phyloP scores from a whole-genome alignment of 2,888 invertebrate species.

The Atethmia centrago region DNA sequence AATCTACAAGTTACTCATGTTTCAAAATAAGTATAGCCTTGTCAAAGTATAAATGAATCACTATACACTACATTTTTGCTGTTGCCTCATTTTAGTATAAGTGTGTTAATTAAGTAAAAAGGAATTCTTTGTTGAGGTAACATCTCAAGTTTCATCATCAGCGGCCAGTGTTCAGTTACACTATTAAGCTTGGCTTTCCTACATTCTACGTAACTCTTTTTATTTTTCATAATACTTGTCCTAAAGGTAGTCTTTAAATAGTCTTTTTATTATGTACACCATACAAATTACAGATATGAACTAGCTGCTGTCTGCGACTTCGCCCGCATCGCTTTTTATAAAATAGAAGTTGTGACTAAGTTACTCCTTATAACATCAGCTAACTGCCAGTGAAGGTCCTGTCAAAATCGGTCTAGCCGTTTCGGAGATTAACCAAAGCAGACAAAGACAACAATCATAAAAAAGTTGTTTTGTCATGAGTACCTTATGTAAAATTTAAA shows the following conservation, averaged over 20 bases:
- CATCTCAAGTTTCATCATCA: conserved; percentile 32
- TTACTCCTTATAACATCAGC: too few relatives aligned
- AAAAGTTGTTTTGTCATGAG: too few relatives aligned
- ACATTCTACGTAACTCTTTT: background rate
- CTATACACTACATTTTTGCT: conserved; percentile 36
- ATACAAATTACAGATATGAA: background rate
- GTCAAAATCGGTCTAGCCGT: too few relatives aligned
- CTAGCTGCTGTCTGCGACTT: too few relatives aligned
- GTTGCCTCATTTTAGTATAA: conserved; percentile 54
- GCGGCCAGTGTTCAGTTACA: background rate
- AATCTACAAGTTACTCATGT: conserved; percentile 49
- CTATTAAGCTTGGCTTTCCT: background rate
- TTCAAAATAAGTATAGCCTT: conserved; percentile 59
- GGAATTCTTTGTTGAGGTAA: conserved; percentile 52
- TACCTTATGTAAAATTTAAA: too few relatives aligned
- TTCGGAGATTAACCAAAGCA: too few relatives aligned
- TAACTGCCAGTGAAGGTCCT: too few relatives aligned
- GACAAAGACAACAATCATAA: too few relatives aligned
- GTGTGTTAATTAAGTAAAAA: conserved; percentile 54
- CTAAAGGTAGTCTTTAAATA: background rate
- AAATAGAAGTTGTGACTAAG: too few relatives aligned
- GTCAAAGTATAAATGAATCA: conserved; percentile 50
- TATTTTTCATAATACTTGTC: background rate
- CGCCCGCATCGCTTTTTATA: too few relatives aligned
- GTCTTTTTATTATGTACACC: background rate